Evolutionary conservation across 2,888 invertebrate species (phyloP), one percentile per base, ranked within the genome.

Genomic region (Listrodromus nycthemerus): DNA sequence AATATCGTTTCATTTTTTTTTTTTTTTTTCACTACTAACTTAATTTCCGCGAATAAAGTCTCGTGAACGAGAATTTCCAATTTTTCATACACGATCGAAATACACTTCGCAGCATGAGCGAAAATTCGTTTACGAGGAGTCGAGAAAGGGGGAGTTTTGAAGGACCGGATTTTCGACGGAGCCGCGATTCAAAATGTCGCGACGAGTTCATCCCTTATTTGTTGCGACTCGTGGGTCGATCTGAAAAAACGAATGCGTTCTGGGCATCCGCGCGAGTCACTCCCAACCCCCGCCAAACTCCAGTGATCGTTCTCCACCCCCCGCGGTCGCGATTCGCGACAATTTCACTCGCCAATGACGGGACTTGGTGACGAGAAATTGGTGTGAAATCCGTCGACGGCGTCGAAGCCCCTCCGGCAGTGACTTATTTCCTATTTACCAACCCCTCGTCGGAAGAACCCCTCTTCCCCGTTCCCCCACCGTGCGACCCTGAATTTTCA

Each of bases 351-450:
- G 88, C 92, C 93, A 93, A 93, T 93, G 91, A 91, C 91, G 88
- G 85, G 88, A 83, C 77, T 67, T 88, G 90, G 86, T 86, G 89
- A 88, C 89, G 90, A 91, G 89, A 92, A 93, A 93, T 93, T 93
- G 92, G 90, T 91, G 92, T 90, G 89, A 92, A 92, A 93, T 92
- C 89, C 91, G 91, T 86, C 89, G 90, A 88, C 90, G 80, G 63
- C 89, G 91, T 88, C 89, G 71, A 83, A 84, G 52, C 90, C 92
- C 91, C 92, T 91, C 91, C 90, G 93, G 92, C 93, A 88, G 87
- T 89, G 88, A 92, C 93, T 93, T 92, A 93, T 93, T 93, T 93
- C 93, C 92, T 92, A 92, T 92, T 93, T 92, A 91, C 83, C 79
- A 83, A 87, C 88, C 81, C 81, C 87, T 88, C 87, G 76, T 78